Conservation (phyloP, 2,113 vertebrate species). For the Damaliscus lunatus region DNA sequence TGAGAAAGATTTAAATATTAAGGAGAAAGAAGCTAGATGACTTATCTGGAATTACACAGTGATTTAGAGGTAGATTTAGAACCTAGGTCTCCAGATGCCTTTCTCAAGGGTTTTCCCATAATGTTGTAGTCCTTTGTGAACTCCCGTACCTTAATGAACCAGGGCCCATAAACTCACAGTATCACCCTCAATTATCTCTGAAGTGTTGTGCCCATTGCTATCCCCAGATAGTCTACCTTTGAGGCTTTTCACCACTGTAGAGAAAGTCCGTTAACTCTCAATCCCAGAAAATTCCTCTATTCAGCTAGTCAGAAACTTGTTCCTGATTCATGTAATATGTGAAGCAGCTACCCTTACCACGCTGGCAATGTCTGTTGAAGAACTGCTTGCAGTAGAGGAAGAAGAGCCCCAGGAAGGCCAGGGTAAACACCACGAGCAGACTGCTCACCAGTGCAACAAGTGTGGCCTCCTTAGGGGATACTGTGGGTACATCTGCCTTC, state of each 20-base stretch:
- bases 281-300: background rate
- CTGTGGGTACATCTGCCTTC: conserved; percentile 64
- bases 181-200: background rate
- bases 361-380: conserved; percentile 81
- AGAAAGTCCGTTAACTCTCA: background rate
- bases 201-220: background rate
- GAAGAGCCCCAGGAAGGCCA: conserved; percentile 80
- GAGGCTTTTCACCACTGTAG: background rate
- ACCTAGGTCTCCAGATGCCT: background rate
- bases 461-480: conserved; percentile 69
- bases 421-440: conserved; percentile 77
- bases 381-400: conserved; percentile 83
- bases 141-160: background rate
- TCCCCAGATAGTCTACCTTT: background rate
- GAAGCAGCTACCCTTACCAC: conserved; percentile 72
- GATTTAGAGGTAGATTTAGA: background rate
- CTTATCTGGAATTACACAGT: background rate
- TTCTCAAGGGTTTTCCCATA: background rate
- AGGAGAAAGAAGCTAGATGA: background rate
- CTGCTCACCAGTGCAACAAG: conserved; percentile 80
- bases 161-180: background rate
- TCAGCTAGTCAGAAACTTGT: background rate
- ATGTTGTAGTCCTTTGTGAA: background rate
- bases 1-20: background rate
- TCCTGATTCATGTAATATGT: conserved; percentile 3